phyloP scores from a whole-genome alignment of 2,888 invertebrate species.

The Anthophora plumipes region DNA sequence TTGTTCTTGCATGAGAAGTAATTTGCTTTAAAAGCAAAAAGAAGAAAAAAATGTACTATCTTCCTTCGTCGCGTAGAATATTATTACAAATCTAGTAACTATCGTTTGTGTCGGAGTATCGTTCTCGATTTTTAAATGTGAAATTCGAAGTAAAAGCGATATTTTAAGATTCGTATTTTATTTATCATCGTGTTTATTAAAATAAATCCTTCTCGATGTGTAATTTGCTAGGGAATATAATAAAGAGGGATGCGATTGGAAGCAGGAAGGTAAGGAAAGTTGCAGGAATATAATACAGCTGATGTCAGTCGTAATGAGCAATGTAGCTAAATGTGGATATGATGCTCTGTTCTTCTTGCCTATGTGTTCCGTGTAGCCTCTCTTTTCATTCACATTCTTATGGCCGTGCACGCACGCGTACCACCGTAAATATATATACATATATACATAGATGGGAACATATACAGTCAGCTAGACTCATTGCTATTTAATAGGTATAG shows the following conservation, averaged over 20 bases:
- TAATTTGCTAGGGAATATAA: not conserved
- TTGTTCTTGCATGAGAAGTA: not conserved
- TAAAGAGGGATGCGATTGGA: not conserved
- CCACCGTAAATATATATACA: not conserved
- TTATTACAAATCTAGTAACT: not conserved
- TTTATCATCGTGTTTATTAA: not conserved
- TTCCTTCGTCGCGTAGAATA: too few species aligned
- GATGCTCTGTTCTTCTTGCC: slow-evolving; percentile 58
- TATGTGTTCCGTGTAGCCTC: slow-evolving; percentile 1
- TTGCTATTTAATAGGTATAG: too few species aligned
- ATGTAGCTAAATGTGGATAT: slow-evolving; percentile 72
- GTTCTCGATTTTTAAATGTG: too few species aligned
- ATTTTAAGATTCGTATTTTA: not conserved
- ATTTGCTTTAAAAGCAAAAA: too few species aligned
- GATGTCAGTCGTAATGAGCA: slow-evolving; percentile 70
- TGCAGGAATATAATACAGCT: slow-evolving; percentile 63
- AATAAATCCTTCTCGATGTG: not conserved
- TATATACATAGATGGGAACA: not conserved
- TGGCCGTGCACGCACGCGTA: slow-evolving; percentile 1
- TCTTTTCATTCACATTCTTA: slow-evolving; percentile 29
- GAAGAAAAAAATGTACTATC: too few species aligned
- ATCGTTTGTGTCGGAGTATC: not conserved
- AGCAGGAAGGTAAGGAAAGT: slow-evolving; percentile 47
- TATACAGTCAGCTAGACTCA: not conserved
- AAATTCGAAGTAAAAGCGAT: not conserved